These are phyloP conservation scores for Ricordea florida DNA, from an alignment of 92 coral and sea anemone species.

Conservation along the genomic window DNA sequence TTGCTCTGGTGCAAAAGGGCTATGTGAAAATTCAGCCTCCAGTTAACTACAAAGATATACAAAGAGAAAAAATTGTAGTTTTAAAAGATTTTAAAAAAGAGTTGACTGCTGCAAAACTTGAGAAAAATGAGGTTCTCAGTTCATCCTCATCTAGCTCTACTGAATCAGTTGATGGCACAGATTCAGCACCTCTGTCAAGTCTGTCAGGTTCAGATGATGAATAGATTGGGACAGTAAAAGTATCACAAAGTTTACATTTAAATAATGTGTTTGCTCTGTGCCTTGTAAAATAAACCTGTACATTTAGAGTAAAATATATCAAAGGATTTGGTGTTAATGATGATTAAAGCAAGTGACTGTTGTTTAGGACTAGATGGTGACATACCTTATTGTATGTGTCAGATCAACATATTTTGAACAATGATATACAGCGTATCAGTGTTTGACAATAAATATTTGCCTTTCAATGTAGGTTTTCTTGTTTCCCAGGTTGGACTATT, in stretches of 20 bases:
- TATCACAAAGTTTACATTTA: not conserved
- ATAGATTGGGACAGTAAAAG: not conserved
- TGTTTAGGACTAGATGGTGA: too few relatives aligned
- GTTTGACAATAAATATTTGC: not conserved
- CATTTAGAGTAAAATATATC: not conserved
- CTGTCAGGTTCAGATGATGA: slow-evolving; percentile 5
- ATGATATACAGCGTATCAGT: not conserved
- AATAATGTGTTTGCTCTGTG: slow-evolving; percentile 13
- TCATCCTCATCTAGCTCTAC: slow-evolving; percentile 14
- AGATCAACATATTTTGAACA: not conserved
- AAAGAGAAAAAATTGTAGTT: slow-evolving; percentile 11
- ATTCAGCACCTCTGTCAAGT: slow-evolving; percentile 15
- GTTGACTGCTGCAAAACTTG: not conserved
- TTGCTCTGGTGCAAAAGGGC: slow-evolving; percentile 10
- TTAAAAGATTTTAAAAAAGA: not conserved
- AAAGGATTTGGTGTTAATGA: too few relatives aligned
- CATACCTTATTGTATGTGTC: too few relatives aligned
- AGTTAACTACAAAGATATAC: slow-evolving; percentile 14
- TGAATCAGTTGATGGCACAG: slow-evolving; percentile 22
- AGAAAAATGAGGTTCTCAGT: slow-evolving; percentile 8
- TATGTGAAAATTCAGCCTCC: slow-evolving; percentile 10
- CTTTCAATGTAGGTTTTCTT: not conserved
- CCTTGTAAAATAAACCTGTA: not conserved
- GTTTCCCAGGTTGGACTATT: not conserved
- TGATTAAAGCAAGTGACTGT: too few relatives aligned